These are phyloP conservation scores for Oryzias javanicus DNA, from an alignment of 2,113 vertebrate genomes.

Conservation along the genomic window DNA sequence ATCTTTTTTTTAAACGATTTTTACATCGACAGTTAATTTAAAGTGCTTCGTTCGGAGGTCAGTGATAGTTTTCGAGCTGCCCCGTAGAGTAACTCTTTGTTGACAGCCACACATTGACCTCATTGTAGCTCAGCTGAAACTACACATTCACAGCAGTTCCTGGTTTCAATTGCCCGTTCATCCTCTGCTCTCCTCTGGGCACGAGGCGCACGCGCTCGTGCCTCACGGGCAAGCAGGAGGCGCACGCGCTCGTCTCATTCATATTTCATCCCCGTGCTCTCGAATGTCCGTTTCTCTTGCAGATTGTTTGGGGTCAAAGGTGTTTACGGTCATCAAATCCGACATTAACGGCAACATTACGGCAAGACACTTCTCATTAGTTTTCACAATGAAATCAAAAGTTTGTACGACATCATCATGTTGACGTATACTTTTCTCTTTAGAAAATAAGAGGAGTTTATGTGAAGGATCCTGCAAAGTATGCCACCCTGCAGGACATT, in stretches of 20 bases:
- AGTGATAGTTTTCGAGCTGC: neutral
- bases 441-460: conserved; percentile 92
- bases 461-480: conserved; percentile 85
- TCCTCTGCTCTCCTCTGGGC: neutral
- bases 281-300: conserved; percentile 47
- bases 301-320: conserved; percentile 91
- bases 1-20: neutral
- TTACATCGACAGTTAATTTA: too few species aligned
- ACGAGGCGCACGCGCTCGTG: neutral
- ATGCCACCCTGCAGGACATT: conserved; percentile 89
- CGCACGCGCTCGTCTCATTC: conserved; percentile 32
- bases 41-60: conserved; percentile 5
- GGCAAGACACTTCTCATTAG: conserved; percentile 67
- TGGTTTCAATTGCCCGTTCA: neutral
- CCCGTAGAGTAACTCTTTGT: conserved; percentile 56
- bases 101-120: conserved; percentile 40
- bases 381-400: neutral
- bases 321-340: conserved; percentile 88
- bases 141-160: conserved; percentile 18
- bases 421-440: neutral
- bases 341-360: conserved; percentile 92
- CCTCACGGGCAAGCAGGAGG: neutral
- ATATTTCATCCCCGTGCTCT: conserved; percentile 47
- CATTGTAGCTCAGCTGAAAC: conserved; percentile 43
- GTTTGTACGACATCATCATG: neutral